A percentile compares a stretch with the other conserved stretches of the same genome.
Conservation (phyloP, 2,888 invertebrate genomes). For the Chydorus sphaericus region DNA sequence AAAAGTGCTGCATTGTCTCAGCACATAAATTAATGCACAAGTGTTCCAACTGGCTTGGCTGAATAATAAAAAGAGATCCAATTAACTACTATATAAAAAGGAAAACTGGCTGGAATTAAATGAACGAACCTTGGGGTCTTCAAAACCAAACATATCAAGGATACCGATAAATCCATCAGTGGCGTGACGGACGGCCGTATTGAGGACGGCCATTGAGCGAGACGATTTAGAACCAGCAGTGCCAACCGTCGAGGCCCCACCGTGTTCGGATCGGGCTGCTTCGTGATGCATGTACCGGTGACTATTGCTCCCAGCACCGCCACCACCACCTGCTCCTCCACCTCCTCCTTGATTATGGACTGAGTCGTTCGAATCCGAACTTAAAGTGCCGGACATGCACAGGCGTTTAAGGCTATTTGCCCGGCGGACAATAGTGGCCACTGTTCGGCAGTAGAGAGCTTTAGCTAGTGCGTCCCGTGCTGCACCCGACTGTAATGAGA, state of each 20-base stretch:
- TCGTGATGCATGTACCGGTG: too few relatives aligned
- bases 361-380: slow-evolving; percentile 82
- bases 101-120: too few relatives aligned
- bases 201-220: slow-evolving; percentile 78
- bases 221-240: slow-evolving; percentile 49
- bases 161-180: slow-evolving; percentile 92
- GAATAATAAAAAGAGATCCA: too few relatives aligned
- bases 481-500: neutral
- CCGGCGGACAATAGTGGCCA: slow-evolving; percentile 80
- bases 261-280: slow-evolving; percentile 52
- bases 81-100: neutral
- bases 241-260: slow-evolving; percentile 69
- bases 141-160: slow-evolving; percentile 92
- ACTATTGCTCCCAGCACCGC: too few relatives aligned
- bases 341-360: slow-evolving; percentile 77
- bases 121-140: slow-evolving; percentile 53
- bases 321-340: too few relatives aligned
- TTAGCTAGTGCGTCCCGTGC: slow-evolving; percentile 80
- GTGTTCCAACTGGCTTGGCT: slow-evolving; percentile 77
- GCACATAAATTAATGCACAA: slow-evolving; percentile 89
- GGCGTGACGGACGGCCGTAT: slow-evolving; percentile 81
- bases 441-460: slow-evolving; percentile 84
- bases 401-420: slow-evolving; percentile 80
- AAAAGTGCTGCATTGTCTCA: slow-evolving; percentile 95
- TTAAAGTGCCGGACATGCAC: slow-evolving; percentile 57